Evolutionary conservation across 1,140 invertebrate genomes (phyloP).

Genomic region (Dreissena polymorpha): DNA sequence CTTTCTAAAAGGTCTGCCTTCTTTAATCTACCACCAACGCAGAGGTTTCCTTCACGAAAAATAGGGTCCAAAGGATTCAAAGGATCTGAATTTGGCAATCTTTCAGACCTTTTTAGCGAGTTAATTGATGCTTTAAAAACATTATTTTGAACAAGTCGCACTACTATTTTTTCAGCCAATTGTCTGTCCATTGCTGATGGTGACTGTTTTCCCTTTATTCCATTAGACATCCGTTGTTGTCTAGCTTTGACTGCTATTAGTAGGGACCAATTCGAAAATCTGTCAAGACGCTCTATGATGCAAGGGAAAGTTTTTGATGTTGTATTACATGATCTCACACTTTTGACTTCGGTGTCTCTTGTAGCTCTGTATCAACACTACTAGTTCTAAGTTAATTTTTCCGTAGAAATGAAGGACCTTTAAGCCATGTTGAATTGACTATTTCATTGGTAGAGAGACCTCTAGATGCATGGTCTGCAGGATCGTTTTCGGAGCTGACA

Average conservation of each 20-base stretch:
- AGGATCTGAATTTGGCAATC: slow-evolving; percentile 2
- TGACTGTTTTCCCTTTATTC: slow-evolving; percentile 27
- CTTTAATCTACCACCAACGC: slow-evolving; percentile 52
- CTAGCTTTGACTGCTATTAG: slow-evolving; percentile 8
- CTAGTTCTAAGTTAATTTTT: slow-evolving; percentile 5
- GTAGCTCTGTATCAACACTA: neutral
- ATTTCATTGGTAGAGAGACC: slow-evolving; percentile 42
- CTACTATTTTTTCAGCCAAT: slow-evolving; percentile 41
- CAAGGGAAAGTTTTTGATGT: neutral
- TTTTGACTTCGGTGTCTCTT: slow-evolving; percentile 53
- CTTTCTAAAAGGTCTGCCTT: slow-evolving; percentile 11
- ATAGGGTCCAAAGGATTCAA: slow-evolving; percentile 49
- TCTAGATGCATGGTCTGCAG: slow-evolving; percentile 57
- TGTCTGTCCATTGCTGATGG: slow-evolving; percentile 10
- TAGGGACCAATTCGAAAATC: slow-evolving; percentile 29
- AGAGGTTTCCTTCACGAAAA: slow-evolving; percentile 34
- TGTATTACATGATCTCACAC: slow-evolving; percentile 1
- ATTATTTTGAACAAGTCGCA: slow-evolving; percentile 37
- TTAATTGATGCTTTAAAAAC: slow-evolving; percentile 37
- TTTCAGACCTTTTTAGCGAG: neutral
- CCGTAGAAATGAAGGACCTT: slow-evolving; percentile 59
- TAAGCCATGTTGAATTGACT: slow-evolving; percentile 54
- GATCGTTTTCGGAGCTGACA: slow-evolving; percentile 50
- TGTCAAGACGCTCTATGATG: neutral
- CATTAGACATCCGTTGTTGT: slow-evolving; percentile 32